A percentile compares a stretch with the other conserved stretches of the same genome.
Conservation (phyloP, 2,888 invertebrate species). For the Hoplodrina ambigua region DNA sequence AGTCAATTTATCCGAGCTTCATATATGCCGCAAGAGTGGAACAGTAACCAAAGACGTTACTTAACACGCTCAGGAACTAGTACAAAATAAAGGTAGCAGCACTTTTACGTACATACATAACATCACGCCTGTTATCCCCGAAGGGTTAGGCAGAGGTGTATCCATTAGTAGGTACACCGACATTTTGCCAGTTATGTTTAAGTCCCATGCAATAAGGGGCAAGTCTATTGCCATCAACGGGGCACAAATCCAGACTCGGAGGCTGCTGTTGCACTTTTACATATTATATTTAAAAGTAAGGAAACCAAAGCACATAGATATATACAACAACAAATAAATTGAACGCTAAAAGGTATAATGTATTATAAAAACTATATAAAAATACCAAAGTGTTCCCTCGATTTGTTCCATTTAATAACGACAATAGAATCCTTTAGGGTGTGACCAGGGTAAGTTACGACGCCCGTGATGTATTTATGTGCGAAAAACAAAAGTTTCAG, state of each 20-base stretch:
- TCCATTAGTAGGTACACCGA: no score
- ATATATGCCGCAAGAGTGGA: no score
- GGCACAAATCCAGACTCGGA: no score
- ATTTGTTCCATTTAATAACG: constrained; percentile 77
- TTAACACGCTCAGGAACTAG: no score
- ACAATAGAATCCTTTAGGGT: constrained; percentile 72
- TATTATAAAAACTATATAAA: constrained; percentile 69
- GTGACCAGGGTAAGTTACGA: constrained; percentile 67
- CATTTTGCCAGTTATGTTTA: no score
- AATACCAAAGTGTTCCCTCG: constrained; percentile 73
- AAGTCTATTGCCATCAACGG: no score
- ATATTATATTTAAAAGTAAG: constrained; percentile 3
- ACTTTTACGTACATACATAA: not conserved
- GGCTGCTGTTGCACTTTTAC: no score
- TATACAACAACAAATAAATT: constrained; percentile 62
- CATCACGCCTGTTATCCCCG: no score
- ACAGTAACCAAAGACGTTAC: no score
- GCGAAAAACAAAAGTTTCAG: constrained; percentile 64
- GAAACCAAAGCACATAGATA: constrained; percentile 15
- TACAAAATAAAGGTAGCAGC: not conserved
- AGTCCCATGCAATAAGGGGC: no score
- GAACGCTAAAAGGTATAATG: constrained; percentile 65
- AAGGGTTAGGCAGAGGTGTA: no score
- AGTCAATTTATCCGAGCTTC: no score
- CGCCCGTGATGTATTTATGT: constrained; percentile 67